phyloP scores from a whole-genome alignment of 2,888 invertebrate genomes.

The Apomyelois bistriatella region DNA sequence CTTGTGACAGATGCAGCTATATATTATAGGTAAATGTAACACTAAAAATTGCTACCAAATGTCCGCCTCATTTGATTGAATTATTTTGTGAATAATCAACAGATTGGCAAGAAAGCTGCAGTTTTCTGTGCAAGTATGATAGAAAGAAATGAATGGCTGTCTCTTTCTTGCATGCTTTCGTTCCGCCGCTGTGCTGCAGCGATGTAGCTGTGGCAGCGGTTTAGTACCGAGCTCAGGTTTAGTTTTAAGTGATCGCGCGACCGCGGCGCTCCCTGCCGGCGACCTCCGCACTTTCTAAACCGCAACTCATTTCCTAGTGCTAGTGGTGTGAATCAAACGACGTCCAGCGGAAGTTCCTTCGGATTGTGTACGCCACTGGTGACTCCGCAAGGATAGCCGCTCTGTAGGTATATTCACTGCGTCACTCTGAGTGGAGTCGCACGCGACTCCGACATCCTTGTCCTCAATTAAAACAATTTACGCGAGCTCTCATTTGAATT shows the following conservation, averaged over 20 bases:
- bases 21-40: constrained; percentile 9
- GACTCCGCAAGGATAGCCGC: constrained; percentile 38
- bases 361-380: constrained; percentile 39
- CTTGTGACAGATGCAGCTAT: constrained; percentile 12
- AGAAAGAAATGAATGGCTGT: constrained; percentile 67
- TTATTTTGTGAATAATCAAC: constrained; percentile 30
- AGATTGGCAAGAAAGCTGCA: constrained; percentile 53
- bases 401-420: constrained; percentile 41
- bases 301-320: constrained; percentile 59
- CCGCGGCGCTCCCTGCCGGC: constrained; percentile 66
- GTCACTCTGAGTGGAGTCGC: constrained; percentile 36
- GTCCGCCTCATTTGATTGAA: constrained; percentile 27
- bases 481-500: constrained; percentile 59
- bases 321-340: constrained; percentile 61
- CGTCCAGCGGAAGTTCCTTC: constrained; percentile 48
- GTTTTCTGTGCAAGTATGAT: constrained; percentile 54
- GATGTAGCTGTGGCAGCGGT: constrained; percentile 29
- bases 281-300: constrained; percentile 63
- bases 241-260: constrained; percentile 74
- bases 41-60: constrained; percentile 14
- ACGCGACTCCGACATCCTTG: constrained; percentile 61
- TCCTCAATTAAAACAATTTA: constrained; percentile 73
- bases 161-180: constrained; percentile 72
- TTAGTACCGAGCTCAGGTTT: constrained; percentile 57
- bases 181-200: constrained; percentile 44